Conservation (phyloP, 2,113 vertebrate genomes). For the Tachycineta bicolor region DNA sequence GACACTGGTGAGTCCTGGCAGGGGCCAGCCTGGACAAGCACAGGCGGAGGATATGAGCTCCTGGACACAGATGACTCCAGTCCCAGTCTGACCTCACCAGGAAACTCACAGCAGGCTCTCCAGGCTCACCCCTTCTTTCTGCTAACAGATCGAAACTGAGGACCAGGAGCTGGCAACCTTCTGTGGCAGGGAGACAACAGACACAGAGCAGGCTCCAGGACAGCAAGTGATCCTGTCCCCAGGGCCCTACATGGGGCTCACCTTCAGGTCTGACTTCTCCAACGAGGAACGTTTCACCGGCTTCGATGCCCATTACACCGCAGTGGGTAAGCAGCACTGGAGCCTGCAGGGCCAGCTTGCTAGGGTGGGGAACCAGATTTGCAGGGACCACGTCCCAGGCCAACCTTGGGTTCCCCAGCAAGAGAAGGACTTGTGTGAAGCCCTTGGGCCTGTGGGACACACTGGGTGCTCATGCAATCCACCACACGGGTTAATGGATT, state of each 20-base stretch:
- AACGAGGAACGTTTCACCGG: slow-evolving; percentile 91
- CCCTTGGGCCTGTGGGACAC: neutral
- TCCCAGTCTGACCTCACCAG: neutral
- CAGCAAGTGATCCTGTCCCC: slow-evolving; percentile 81
- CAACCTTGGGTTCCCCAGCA: neutral
- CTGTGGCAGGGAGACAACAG: slow-evolving; percentile 87
- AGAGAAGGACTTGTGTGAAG: neutral
- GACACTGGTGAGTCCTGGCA: neutral
- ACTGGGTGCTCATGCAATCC: neutral
- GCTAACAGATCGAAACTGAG: slow-evolving; percentile 83
- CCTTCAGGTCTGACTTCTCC: slow-evolving; percentile 93
- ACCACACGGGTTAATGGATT: neutral
- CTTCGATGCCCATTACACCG: slow-evolving; percentile 90
- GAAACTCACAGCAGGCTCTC: neutral
- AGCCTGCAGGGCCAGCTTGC: neutral
- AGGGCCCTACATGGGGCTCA: slow-evolving; percentile 80
- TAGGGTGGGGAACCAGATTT: neutral
- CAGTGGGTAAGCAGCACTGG: slow-evolving; percentile 80
- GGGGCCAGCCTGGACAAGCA: neutral
- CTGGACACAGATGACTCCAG: neutral
- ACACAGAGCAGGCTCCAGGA: slow-evolving; percentile 88
- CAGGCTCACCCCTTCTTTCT: neutral
- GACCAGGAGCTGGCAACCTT: slow-evolving; percentile 85
- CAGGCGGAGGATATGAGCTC: neutral
- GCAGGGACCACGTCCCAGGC: neutral